These are phyloP conservation scores for Nestor notabilis DNA, from an alignment of 2,113 vertebrate species.

Conservation along the genomic window DNA sequence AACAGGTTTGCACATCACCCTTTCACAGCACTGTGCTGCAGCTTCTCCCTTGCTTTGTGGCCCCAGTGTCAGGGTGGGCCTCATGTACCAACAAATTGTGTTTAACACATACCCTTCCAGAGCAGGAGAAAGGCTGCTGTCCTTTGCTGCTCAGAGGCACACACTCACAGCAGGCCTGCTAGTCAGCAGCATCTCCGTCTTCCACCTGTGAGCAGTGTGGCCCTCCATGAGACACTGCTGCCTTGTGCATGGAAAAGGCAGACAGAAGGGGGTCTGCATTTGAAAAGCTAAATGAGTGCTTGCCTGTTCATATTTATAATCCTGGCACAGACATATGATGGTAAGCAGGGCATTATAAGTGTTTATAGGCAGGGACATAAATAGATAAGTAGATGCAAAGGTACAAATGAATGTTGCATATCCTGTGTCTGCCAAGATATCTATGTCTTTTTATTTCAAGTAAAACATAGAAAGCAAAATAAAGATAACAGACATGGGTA, in stretches of 20 bases:
- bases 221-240: not conserved
- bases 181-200: not conserved
- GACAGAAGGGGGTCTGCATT: not conserved
- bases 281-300: not conserved
- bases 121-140: not conserved
- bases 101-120: not conserved
- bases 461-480: not conserved
- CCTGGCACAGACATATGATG: not conserved
- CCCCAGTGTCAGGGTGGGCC: fast-evolving
- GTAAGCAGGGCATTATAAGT: not conserved
- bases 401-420: not conserved
- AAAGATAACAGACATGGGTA: not conserved
- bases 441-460: not conserved
- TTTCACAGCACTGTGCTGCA: not conserved
- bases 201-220: too few species aligned
- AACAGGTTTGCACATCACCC: not conserved
- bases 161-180: not conserved
- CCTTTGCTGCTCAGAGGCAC: not conserved
- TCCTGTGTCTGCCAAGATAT: not conserved
- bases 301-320: not conserved
- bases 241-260: not conserved
- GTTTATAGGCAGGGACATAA: not conserved
- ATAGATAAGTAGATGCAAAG: not conserved
- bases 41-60: not conserved
- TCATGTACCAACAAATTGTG: not conserved